Conservation (phyloP, 2,888 invertebrate species). For the Drosophila greeni region DNA sequence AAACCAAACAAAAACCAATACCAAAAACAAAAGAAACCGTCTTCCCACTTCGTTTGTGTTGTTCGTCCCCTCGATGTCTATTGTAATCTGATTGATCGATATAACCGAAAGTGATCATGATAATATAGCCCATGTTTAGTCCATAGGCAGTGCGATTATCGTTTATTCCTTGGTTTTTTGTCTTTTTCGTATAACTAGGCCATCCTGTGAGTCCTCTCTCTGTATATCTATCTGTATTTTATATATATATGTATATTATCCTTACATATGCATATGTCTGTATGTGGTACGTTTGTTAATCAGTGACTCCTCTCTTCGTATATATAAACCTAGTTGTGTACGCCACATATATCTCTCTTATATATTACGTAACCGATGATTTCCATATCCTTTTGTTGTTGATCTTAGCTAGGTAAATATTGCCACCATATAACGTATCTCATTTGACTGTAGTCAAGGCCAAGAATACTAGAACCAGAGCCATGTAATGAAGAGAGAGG, state of each 20-base stretch:
- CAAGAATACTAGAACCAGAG: constrained; percentile 21
- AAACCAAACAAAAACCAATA: not conserved
- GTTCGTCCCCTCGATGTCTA: constrained; percentile 42
- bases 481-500: constrained; percentile 30
- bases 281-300: constrained; percentile 41
- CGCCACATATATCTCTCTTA: constrained; percentile 23
- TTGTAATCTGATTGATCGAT: constrained; percentile 52
- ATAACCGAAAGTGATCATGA: constrained; percentile 42
- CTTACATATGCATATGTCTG: constrained; percentile 57
- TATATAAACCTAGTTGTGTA: constrained; percentile 28
- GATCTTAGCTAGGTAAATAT: constrained; percentile 22
- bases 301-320: constrained; percentile 31
- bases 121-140: constrained; percentile 30
- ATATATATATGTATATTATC: constrained; percentile 46
- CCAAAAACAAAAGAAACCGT: constrained; percentile 6
- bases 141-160: constrained; percentile 29
- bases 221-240: constrained; percentile 36
- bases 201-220: constrained; percentile 42
- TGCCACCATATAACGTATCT: constrained; percentile 19
- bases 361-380: constrained; percentile 26
- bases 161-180: constrained; percentile 32
- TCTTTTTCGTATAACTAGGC: constrained; percentile 35
- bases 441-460: constrained; percentile 19
- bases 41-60: constrained; percentile 34
- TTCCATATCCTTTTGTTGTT: constrained; percentile 22